Percentiles rank a stretch among this genome's conserved stretches.
Evolutionary conservation across 1,140 invertebrate species (phyloP).

Genomic region (Lasioglossum albipes): DNA sequence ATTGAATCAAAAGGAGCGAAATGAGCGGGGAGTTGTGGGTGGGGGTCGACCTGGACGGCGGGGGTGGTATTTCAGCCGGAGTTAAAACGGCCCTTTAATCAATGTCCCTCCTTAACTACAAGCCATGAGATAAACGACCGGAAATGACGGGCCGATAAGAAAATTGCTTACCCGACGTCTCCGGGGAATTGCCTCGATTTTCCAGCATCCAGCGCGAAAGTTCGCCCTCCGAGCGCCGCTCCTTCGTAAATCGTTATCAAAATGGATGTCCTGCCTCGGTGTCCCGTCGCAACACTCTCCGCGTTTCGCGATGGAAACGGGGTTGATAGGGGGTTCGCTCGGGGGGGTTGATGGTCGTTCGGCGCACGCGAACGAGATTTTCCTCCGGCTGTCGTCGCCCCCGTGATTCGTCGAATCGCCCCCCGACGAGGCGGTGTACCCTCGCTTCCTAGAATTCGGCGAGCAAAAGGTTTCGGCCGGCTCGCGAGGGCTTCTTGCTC

Average conservation of each 20-base stretch:
- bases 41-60: constrained; percentile 31
- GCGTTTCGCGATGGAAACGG: not conserved
- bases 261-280: constrained; percentile 54
- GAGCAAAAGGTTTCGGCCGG: too few relatives aligned
- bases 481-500: not conserved
- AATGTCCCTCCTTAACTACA: constrained; percentile 75
- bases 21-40: constrained; percentile 43
- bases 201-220: constrained; percentile 58
- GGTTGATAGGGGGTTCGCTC: not conserved
- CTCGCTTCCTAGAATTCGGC: too few relatives aligned
- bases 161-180: constrained; percentile 74
- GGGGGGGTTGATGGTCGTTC: not conserved
- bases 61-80: constrained; percentile 68
- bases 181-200: constrained; percentile 65
- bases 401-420: not conserved
- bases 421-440: not conserved
- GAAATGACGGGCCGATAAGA: constrained; percentile 78
- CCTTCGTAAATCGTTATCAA: constrained; percentile 61
- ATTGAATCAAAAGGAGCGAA: constrained; percentile 77
- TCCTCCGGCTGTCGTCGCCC: not conserved
- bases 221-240: not conserved
- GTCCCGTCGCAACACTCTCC: constrained; percentile 16
- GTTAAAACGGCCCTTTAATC: constrained; percentile 77
- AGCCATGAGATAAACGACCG: constrained; percentile 78
- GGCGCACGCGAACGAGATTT: constrained; percentile 33